Evolutionary conservation across 2,113 vertebrate species (phyloP), one percentile per base, ranked within the genome.

Genomic region (Lasiurus cinereus): DNA sequence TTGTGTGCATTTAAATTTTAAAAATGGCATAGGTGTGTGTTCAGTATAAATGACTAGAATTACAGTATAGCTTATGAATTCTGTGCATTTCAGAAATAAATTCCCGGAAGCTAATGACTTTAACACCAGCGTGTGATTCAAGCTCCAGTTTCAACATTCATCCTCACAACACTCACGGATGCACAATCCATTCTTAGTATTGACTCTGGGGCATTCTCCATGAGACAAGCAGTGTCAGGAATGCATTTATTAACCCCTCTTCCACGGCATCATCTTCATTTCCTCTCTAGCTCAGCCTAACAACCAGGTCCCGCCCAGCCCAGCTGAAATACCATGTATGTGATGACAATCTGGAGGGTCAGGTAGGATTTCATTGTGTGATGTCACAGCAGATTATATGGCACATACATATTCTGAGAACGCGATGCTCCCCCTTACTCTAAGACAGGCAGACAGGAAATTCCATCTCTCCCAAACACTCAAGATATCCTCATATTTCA

Each of bases 1-100:
- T 91, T 96, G 78, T 85, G 82, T 54, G 22, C 14, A 3, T 76
- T 97, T 83, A 93, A 94, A 88, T 91, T n/a, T 9, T 14, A 52
- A 79, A 8, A 24, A 7, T 54, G 64, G 83, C 50, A 50, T 22
- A 87, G 21, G 31, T 91, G 90, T 76, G 84, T 77, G 94, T 97
- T 95, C 74, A 43, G 11, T 93, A 82, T 72, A 88, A 97, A 76
- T 90, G 93, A 85, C 0, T 0, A 21, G 83, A 84, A 90, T 97
- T 94, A 96, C 83, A 52, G 29, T 54, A 54, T 15, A n/a, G 78
- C 62, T 36, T 59, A 8, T 69, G 64, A 78, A 39, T 27, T 82
- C 66, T 27, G 88, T 62, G 33, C 43, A 1, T 73, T 59, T 84
- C 87, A 4, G 56, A 89, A 70, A 52, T 14, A 18, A 7, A 6